Conservation (phyloP, 2,113 vertebrate species). For the Epinephelus lanceolatus region DNA sequence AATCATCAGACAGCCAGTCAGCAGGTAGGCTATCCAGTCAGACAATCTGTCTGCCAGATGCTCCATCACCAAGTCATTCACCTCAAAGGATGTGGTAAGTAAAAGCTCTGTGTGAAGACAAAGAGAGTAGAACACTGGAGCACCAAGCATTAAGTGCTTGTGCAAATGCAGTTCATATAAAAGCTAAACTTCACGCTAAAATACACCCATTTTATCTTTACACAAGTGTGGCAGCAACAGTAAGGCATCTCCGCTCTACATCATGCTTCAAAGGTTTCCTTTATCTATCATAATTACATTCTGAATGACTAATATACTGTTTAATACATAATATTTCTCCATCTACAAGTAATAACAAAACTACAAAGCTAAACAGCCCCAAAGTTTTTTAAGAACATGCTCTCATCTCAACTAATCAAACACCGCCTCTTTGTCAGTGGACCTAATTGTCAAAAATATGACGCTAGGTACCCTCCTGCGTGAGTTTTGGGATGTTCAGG, state of each 20-base stretch:
- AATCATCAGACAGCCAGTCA: conserved; percentile 52
- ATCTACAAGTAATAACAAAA: neutral
- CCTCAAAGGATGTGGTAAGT: conserved; percentile 25
- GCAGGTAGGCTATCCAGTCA: conserved; percentile 30
- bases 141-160: neutral
- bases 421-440: too few species aligned
- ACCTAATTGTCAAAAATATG: too few species aligned
- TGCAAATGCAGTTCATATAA: neutral
- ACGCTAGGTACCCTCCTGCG: too few species aligned
- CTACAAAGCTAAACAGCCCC: neutral
- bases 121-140: neutral
- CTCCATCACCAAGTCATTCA: conserved; percentile 39
- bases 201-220: neutral
- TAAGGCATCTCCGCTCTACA: neutral
- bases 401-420: too few species aligned
- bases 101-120: neutral
- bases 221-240: neutral
- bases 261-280: neutral
- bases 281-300: neutral
- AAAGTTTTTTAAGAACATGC: neutral
- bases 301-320: neutral
- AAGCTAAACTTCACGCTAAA: neutral
- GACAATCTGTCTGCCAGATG: conserved; percentile 27
- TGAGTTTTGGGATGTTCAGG: too few species aligned
- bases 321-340: neutral